Base-by-base conservation (phyloP, 2,888 invertebrate genomes). In the Tachina grossa region DNA sequence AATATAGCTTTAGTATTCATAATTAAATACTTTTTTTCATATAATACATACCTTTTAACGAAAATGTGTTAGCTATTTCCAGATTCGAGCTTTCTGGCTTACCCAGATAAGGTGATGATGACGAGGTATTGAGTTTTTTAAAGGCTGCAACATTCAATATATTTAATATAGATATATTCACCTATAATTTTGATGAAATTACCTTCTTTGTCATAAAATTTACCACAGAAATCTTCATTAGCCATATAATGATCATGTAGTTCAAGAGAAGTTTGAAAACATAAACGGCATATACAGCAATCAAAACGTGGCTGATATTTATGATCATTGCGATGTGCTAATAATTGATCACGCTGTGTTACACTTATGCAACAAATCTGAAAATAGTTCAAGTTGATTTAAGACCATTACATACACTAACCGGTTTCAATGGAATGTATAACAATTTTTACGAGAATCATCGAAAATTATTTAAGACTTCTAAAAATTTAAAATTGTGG, bases 221-320 rank as follows among this genome's bases (percentile, higher is more conserved):
- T 91, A 43, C 91, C 91, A 74, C 91, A 91, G 74, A 90, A 90
- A 74, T 91, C 90, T n/a, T 91, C 91, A 9, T 91, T 90, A 19
- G 89, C 89, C 69, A 90, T 22, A 9, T 91, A 90, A 87, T 91
- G 91, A 71, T 91, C 89, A 75, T 91, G 91, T 75, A 91, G 74
- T 75, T 91, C 91, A n/a, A 86, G 49, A 9, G 90, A 88, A n/a
- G 89, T 89, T 76, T 90, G 90, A 74, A 91, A 91, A 89, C 92
- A 91, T 75, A 90, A 81, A 2, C 91, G 91, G 69, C 91, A 91
- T 45, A 91, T 87, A 51, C 91, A 89, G 22, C 91, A 91, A 88
- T 91, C 91, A 80, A 85, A 91, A 49, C 91, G 92, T 77, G 88
- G 89, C 74, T 91, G 91, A 61, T 90, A 90, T 66, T 90, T 89